Conservation (phyloP, 1,140 invertebrate species). For the Bombus superbus region DNA sequence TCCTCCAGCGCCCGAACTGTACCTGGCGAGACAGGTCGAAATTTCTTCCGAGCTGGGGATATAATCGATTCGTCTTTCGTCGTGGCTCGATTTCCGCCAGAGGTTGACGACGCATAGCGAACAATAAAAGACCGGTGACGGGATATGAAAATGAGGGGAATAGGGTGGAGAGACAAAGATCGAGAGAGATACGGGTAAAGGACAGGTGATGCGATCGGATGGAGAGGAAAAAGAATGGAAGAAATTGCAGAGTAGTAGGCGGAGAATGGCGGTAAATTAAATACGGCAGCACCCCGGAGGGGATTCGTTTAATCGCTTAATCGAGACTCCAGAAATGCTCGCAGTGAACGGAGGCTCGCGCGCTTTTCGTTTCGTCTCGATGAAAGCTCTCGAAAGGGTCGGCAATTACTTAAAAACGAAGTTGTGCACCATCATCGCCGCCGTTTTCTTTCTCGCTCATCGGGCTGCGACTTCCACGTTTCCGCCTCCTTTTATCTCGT, state of each 20-base stretch:
- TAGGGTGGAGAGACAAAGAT: slow-evolving; percentile 3
- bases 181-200: not conserved
- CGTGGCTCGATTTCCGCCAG: slow-evolving; percentile 39
- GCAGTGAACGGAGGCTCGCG: slow-evolving; percentile 39
- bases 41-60: slow-evolving; percentile 13
- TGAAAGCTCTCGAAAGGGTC: slow-evolving; percentile 67
- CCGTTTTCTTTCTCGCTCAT: slow-evolving; percentile 33
- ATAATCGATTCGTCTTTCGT: slow-evolving; percentile 59
- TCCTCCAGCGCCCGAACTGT: not conserved
- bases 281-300: slow-evolving; percentile 57
- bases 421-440: slow-evolving; percentile 46
- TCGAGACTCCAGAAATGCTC: slow-evolving; percentile 66
- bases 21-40: slow-evolving; percentile 13
- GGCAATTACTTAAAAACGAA: slow-evolving; percentile 73
- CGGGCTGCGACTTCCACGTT: not conserved
- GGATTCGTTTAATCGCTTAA: slow-evolving; percentile 74
- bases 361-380: slow-evolving; percentile 53
- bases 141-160: not conserved
- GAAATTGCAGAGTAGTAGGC: slow-evolving; percentile 47
- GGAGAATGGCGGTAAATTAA: slow-evolving; percentile 70
- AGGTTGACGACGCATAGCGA: slow-evolving; percentile 17
- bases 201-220: slow-evolving; percentile 8
- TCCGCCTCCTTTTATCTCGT: slow-evolving; percentile 10
- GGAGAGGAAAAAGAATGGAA: slow-evolving; percentile 37
- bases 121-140: slow-evolving; percentile 47